These are phyloP conservation scores for Diabrotica virgifera DNA, from an alignment of 1,140 invertebrate species.

Conservation along the genomic window DNA sequence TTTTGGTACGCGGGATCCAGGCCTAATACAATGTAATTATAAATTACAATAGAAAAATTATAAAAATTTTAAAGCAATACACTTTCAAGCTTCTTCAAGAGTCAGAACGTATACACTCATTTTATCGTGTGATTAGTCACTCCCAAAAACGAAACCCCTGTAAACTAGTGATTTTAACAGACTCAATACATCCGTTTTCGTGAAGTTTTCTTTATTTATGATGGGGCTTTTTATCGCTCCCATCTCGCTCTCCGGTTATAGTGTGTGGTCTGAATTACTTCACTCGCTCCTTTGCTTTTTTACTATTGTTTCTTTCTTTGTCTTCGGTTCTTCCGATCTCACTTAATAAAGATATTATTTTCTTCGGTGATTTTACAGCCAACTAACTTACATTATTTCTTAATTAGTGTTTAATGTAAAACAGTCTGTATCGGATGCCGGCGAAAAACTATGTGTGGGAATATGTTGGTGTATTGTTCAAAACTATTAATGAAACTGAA, in stretches of 20 bases:
- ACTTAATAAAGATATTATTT: slow-evolving; percentile 14
- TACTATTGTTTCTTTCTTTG: background rate
- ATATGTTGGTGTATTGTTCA: too few species aligned
- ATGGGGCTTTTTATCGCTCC: slow-evolving; percentile 1
- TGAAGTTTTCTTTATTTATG: slow-evolving; percentile 17
- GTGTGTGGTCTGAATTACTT: slow-evolving; percentile 11
- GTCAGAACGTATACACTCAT: too few species aligned
- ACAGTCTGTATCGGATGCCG: too few species aligned
- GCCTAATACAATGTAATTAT: too few species aligned
- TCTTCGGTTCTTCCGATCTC: slow-evolving; percentile 1
- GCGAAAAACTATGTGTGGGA: too few species aligned
- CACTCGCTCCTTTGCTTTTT: background rate
- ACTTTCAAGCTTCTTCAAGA: too few species aligned
- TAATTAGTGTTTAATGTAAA: background rate
- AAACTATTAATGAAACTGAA: too few species aligned
- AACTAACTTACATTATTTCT: background rate
- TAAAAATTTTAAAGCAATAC: too few species aligned
- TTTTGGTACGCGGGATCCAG: too few species aligned
- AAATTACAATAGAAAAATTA: too few species aligned
- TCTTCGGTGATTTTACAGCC: slow-evolving; percentile 1
- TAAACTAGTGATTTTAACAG: background rate
- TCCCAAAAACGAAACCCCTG: slow-evolving; percentile 6
- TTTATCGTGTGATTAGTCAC: background rate
- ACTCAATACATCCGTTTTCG: slow-evolving; percentile 16
- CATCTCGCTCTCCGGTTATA: background rate